Conservation (phyloP, 1,140 invertebrate species). For the Trichogramma pretiosum region DNA sequence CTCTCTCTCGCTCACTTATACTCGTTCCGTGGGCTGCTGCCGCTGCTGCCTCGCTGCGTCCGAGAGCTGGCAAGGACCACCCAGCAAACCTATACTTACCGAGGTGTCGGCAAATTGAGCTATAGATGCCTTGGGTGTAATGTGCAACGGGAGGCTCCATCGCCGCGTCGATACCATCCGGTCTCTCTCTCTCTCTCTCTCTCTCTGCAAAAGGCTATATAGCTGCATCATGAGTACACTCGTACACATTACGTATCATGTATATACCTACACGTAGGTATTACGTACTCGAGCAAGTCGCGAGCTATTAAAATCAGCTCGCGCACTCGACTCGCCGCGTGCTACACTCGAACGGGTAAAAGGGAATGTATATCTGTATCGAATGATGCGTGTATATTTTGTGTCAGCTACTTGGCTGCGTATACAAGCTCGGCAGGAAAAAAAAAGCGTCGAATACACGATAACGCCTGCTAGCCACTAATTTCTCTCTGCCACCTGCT, state of each 20-base stretch:
- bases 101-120: conserved; percentile 49
- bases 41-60: background rate
- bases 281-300: no score
- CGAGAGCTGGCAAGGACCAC: conserved; percentile 34
- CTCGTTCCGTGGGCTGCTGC: no score
- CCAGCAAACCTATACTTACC: conserved; percentile 48
- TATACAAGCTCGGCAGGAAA: no score
- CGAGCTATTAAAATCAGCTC: conserved; percentile 9
- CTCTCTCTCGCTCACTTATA: no score
- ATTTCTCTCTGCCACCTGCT: conserved; percentile 5
- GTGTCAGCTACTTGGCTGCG: no score
- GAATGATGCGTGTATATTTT: no score
- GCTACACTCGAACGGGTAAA: no score
- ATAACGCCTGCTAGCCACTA: conserved; percentile 1
- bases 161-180: conserved; percentile 34
- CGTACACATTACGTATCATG: no score
- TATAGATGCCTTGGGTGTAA: conserved; percentile 42
- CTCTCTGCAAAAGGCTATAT: no score
- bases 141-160: conserved; percentile 28
- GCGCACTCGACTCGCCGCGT: background rate
- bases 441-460: background rate
- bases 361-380: no score
- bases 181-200: no score
- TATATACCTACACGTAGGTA: background rate
- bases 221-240: no score